Evolutionary conservation across 37 sponge, comb jelly and placozoan species (phyloP).

Genomic region (Beroe ovata): DNA sequence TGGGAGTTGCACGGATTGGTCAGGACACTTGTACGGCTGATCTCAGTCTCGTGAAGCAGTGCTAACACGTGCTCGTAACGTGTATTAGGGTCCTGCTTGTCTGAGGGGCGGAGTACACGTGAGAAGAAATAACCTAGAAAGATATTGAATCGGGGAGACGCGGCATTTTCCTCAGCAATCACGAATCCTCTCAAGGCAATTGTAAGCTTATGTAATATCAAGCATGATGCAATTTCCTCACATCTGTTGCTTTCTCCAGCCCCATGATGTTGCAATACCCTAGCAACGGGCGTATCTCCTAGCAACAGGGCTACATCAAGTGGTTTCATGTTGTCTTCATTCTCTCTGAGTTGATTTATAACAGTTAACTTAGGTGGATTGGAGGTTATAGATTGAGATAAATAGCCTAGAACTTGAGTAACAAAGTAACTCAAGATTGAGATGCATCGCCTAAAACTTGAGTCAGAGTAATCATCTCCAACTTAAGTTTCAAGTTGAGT

Average conservation of each 20-base stretch:
- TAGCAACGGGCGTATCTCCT: conserved; percentile 35
- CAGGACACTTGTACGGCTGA: conserved; percentile 31
- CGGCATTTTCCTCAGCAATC: no score
- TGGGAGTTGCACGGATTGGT: conserved; percentile 5
- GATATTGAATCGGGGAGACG: no score
- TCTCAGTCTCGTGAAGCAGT: conserved; percentile 15
- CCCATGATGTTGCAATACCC: conserved; percentile 36
- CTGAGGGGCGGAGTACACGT: background rate
- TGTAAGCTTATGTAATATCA: no score
- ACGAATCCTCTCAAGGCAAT: no score
- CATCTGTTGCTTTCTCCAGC: conserved; percentile 7
- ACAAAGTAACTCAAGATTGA: no score
- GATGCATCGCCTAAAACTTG: no score
- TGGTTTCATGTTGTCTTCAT: conserved; percentile 14
- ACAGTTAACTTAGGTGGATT: no score
- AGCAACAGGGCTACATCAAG: conserved; percentile 16
- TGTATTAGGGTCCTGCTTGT: background rate
- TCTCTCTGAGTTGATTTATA: background rate
- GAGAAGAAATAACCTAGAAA: background rate
- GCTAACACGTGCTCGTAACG: conserved; percentile 51
- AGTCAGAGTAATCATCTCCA: no score
- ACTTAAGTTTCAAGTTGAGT: no score
- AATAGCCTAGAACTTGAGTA: background rate
- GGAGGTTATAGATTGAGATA: background rate
- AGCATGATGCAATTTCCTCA: no score